These are phyloP conservation scores for Rhinatrema bivittatum DNA, from an alignment of 2,797 vertebrate species.

Conservation along the genomic window DNA sequence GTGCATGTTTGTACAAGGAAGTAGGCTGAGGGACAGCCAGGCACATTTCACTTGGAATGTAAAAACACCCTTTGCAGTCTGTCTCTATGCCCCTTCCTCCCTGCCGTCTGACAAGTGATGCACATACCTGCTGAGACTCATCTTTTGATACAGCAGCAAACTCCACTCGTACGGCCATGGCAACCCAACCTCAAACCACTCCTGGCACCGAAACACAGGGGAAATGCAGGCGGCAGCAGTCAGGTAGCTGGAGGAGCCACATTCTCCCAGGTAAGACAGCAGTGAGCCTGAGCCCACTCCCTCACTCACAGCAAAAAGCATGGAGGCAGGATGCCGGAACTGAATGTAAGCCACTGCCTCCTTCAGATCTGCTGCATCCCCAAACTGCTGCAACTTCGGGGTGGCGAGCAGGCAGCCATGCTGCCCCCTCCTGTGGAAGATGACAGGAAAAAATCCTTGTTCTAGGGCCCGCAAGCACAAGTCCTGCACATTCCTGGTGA, in stretches of 20 bases:
- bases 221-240: constrained; percentile 75
- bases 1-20: no score
- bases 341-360: constrained; percentile 70
- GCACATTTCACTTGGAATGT: no score
- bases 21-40: no score
- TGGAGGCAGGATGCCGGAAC: constrained; percentile 57
- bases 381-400: constrained; percentile 67
- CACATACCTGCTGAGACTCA: constrained; percentile 71
- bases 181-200: constrained; percentile 69
- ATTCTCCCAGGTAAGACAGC: constrained; percentile 79
- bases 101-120: background rate
- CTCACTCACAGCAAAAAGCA: constrained; percentile 71
- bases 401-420: constrained; percentile 63
- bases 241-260: constrained; percentile 71
- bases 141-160: constrained; percentile 64
- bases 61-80: no score
- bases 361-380: constrained; percentile 73
- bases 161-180: constrained; percentile 65
- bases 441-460: constrained; percentile 63
- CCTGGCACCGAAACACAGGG: constrained; percentile 67
- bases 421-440: constrained; percentile 68
- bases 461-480: constrained; percentile 58
- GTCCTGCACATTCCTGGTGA: constrained; percentile 55
- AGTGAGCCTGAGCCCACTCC: constrained; percentile 77
- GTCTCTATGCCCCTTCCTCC: no score